Conservation (phyloP, 1,140 invertebrate species). For the Plectus sambesii region DNA sequence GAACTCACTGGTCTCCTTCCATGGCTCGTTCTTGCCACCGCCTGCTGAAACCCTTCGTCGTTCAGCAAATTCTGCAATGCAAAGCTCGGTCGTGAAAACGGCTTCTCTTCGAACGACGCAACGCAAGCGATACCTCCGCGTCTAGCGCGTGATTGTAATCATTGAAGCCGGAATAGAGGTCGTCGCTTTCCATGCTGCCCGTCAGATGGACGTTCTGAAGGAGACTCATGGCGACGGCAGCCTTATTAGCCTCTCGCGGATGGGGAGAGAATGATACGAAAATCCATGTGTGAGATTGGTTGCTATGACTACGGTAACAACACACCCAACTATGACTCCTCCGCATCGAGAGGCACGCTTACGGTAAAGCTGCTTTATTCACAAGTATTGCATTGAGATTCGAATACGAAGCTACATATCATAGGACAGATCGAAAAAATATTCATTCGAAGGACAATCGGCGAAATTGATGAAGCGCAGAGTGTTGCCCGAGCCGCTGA, state of each 20-base stretch:
- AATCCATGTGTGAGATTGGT: no score
- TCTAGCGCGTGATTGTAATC: constrained; percentile 43
- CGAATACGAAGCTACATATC: no score
- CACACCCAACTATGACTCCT: no score
- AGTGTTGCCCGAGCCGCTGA: constrained; percentile 20
- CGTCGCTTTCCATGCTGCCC: constrained; percentile 24
- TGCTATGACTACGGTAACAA: no score
- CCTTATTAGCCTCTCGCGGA: no score
- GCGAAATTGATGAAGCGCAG: constrained; percentile 27
- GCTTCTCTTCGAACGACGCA: background rate
- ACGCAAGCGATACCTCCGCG: constrained; percentile 19
- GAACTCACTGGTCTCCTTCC: constrained; percentile 39
- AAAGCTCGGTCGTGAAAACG: constrained; percentile 1
- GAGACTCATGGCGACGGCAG: no score
- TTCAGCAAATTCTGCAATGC: constrained; percentile 35
- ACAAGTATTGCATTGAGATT: no score
- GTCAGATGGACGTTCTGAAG: no score
- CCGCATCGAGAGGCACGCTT: no score
- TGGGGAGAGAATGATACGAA: no score
- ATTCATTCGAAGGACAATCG: constrained; percentile 14
- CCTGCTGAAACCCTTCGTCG: constrained; percentile 35
- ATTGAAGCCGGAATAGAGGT: constrained; percentile 40
- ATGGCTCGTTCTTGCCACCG: constrained; percentile 34
- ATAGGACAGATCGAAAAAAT: no score
- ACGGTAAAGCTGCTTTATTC: no score